Evolutionary conservation across 2,797 vertebrate species (phyloP).

Genomic region (Danio aesculapii): DNA sequence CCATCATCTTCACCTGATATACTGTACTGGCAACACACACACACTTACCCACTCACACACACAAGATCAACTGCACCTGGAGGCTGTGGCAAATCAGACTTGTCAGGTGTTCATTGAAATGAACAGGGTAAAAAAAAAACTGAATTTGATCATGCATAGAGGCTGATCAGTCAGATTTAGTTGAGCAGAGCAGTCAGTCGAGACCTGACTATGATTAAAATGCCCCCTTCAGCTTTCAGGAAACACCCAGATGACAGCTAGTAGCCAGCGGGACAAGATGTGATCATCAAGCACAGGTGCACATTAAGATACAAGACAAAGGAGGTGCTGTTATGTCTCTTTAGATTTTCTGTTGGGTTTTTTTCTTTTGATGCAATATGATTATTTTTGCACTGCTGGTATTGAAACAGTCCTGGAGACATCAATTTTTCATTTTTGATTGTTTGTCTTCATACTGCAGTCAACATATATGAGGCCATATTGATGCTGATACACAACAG

Average conservation of each 20-base stretch:
- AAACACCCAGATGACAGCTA: conserved; percentile 28
- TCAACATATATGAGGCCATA: neutral
- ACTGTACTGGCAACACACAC: conserved; percentile 27
- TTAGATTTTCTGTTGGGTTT: neutral
- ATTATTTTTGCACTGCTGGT: neutral
- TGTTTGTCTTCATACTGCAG: conserved; percentile 10
- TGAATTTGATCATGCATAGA: conserved; percentile 47
- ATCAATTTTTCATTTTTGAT: neutral
- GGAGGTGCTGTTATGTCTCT: neutral
- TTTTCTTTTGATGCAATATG: conserved; percentile 1
- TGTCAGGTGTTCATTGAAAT: conserved; percentile 69
- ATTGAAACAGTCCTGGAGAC: conserved; percentile 3
- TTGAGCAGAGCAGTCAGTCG: conserved; percentile 31
- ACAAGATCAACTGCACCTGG: conserved; percentile 63
- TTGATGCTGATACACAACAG: neutral
- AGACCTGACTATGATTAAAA: conserved; percentile 51
- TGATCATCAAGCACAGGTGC: conserved; percentile 38
- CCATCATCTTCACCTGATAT: conserved; percentile 43
- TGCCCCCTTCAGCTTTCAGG: conserved; percentile 39
- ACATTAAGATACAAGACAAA: conserved; percentile 34
- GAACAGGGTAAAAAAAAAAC: conserved; percentile 51
- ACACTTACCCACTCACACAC: conserved; percentile 29
- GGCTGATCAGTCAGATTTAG: conserved; percentile 44
- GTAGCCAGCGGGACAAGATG: conserved; percentile 31
- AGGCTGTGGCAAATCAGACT: conserved; percentile 62